Conservation (phyloP, 2,888 invertebrate species). For the Helicoverpa assulta region DNA sequence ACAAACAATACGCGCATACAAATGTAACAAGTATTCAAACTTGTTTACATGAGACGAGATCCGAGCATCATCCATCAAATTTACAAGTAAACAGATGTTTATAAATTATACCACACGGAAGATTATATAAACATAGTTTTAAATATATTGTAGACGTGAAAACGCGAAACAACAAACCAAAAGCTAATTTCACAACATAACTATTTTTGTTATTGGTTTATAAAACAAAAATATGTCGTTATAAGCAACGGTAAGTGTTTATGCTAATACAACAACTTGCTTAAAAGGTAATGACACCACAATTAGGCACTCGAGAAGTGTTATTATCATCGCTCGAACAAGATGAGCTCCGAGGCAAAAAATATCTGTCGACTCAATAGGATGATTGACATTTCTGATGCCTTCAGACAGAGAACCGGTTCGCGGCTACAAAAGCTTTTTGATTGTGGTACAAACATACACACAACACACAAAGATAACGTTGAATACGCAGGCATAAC, state of each 20-base stretch:
- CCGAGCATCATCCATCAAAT: conserved; percentile 43
- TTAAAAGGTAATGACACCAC: conserved; percentile 71
- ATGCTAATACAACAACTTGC: conserved; percentile 69
- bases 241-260: conserved; percentile 62
- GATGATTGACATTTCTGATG: conserved; percentile 75
- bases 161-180: conserved; percentile 21
- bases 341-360: conserved; percentile 65
- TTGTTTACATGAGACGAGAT: conserved; percentile 49
- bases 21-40: conserved; percentile 39
- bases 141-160: conserved; percentile 47
- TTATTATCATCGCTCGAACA: conserved; percentile 71
- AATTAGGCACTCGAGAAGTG: conserved; percentile 71
- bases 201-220: conserved; percentile 33
- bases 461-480: conserved; percentile 21
- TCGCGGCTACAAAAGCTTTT: conserved; percentile 60
- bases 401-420: conserved; percentile 67
- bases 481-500: conserved; percentile 9
- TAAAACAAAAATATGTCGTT: conserved; percentile 47
- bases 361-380: conserved; percentile 69
- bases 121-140: conserved; percentile 47
- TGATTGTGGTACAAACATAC: conserved; percentile 49
- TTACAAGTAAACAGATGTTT: conserved; percentile 53
- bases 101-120: conserved; percentile 26
- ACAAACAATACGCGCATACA: conserved; percentile 21
- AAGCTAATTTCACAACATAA: conserved; percentile 26